Base-by-base conservation (phyloP, 2,888 invertebrate species). In the Hypolimnas misippus region DNA sequence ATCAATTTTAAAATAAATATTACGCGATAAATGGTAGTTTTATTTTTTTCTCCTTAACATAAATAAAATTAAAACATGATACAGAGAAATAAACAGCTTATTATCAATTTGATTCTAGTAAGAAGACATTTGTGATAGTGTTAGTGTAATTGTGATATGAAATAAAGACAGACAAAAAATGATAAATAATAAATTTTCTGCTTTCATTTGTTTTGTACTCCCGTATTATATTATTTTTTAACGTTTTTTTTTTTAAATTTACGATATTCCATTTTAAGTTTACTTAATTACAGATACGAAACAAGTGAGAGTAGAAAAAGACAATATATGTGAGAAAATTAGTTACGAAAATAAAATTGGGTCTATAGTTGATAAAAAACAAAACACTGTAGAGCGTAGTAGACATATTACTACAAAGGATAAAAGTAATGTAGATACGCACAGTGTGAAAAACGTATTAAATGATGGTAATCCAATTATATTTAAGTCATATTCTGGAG, bases 191-290 rank as follows among this genome's bases (percentile, higher is more conserved):
- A n/a, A n/a, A n/a, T n/a, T n/a, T n/a, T n/a, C 14, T 76, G 69
- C 66, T 74, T 80, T 77, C 68, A 78, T 64, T 76, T 79, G 73
- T 79, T 79, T 84, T 87, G 86, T 87, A 83, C 87, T 89, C 85
- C 87, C 89, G 87, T 83, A 54, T 66, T n/a, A n/a, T n/a, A n/a
- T n/a, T n/a, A n/a, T 25, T 12, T 12, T 38, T 38, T 17, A 16
- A 19, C 25, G 50, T 50, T 16, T 31, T 25, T n/a, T 17, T 0
- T 42, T 44, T 40, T 8, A 50, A 10, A 14, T 19, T 17, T 52
- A 33, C 51, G 5, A 19, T 49, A 57, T 49, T 29, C 49, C 29
- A 57, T 40, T 44, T 42, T 38, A 19, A 17, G 57, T 62, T 61
- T 8, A 69, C 72, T 74, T 19, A 66, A 62, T 85, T 86, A 63